Base-by-base conservation (phyloP, 2,888 invertebrate species). In the Leptopilina drosophilae region DNA sequence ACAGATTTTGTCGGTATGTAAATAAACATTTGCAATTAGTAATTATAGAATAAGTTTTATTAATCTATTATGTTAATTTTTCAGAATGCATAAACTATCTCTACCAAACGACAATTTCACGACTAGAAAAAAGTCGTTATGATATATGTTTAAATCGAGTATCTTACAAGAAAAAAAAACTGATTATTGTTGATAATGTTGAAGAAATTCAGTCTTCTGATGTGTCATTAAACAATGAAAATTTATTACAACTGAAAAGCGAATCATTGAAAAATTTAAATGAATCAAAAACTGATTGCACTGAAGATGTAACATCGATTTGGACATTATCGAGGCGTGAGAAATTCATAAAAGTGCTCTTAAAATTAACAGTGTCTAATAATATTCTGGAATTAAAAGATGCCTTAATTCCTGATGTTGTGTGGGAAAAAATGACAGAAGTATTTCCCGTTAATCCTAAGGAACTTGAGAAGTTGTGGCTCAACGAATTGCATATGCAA, bases 351-450 rank as follows among this genome's bases (percentile, higher is more conserved):
- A 80, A 83, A 67, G 66, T 46, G 12, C 82, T 91, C 49, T 46
- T 88, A 14, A 49, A 81, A 42, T 2, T 87, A 15, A 88, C 87
- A 3, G 46, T 87, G 42, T 85, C 83, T 69, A 77, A 85, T 0
- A 67, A 87, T 15, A 66, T 90, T 69, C 8, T 67, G 2, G 87
- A 89, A 20, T 84, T 90, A 14, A 89, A 90, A 81, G 81, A 87
- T 77, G 85, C 87, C 14, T 64, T 56, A 9, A 84, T 90, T 26
- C 87, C 87, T 14, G 82, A 83, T 75, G 78, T 84, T 65, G 81
- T 89, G 26, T 91, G 90, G 90, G n/a, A 80, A 14, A 83, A 87
- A 81, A 15, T 91, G 67, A 86, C 85, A 79, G 20, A 83, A 15
- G 85, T 83, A 69, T n/a, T 90, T 46, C 65, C 83, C 5, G 85